These are phyloP conservation scores for Equus quagga DNA, from an alignment of 2,113 vertebrate genomes.

Conservation along the genomic window DNA sequence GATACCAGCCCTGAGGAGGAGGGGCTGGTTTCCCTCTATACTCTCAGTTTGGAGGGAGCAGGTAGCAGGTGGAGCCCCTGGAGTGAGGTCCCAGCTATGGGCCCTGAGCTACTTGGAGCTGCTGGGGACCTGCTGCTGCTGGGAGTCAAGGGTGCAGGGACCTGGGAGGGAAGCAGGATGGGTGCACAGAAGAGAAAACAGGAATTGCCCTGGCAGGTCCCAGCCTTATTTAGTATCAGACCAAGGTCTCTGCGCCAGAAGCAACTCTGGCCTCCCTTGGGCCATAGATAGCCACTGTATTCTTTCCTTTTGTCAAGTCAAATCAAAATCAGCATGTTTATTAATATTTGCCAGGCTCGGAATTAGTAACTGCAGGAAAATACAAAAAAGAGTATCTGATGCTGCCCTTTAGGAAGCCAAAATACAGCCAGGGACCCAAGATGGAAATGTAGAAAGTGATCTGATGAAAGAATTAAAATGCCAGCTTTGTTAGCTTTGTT, in stretches of 20 bases:
- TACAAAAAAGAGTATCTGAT: not conserved
- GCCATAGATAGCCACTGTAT: not conserved
- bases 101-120: not conserved
- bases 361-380: not conserved
- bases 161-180: not conserved
- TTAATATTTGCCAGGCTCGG: not conserved
- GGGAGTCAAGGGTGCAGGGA: not conserved
- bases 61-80: not conserved
- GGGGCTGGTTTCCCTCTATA: not conserved
- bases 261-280: not conserved
- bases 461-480: not conserved
- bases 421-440: not conserved
- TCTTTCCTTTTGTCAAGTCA: slow-evolving; percentile 5
- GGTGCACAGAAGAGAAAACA: not conserved
- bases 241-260: not conserved
- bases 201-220: not conserved
- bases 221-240: not conserved
- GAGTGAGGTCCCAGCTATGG: not conserved
- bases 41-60: not conserved
- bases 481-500: not conserved
- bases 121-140: not conserved
- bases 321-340: not conserved
- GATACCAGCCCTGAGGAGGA: not conserved
- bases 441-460: not conserved
- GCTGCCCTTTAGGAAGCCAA: not conserved